Evolutionary conservation across 2,113 vertebrate species (phyloP).

Genomic region (Synchiropus splendidus): DNA sequence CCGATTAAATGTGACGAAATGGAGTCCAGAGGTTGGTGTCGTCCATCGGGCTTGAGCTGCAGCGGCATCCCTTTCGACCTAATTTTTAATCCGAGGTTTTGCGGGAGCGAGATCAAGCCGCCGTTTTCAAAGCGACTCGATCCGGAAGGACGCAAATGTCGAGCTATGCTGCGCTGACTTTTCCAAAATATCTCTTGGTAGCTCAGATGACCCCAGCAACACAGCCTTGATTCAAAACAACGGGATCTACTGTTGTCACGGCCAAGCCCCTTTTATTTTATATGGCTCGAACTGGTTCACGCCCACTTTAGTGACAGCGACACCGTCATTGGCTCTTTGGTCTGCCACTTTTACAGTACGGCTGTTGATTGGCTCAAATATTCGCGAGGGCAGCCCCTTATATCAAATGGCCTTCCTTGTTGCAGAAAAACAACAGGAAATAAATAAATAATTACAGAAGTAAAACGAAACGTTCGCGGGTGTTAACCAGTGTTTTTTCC

Average conservation of each 20-base stretch:
- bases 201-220: conserved; percentile 2
- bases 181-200: not conserved
- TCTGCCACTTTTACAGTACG: not conserved
- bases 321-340: conserved; percentile 18
- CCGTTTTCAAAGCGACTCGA: conserved; percentile 56
- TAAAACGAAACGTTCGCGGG: too few species aligned
- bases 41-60: conserved; percentile 55
- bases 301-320: not conserved
- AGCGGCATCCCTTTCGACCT: conserved; percentile 67
- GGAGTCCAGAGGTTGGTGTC: conserved; percentile 50
- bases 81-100: conserved; percentile 12
- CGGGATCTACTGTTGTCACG: conserved; percentile 7
- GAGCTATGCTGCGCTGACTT: not conserved
- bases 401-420: too few species aligned
- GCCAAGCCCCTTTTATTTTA: conserved; percentile 20
- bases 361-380: conserved; percentile 24
- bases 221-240: conserved; percentile 28
- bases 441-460: too few species aligned
- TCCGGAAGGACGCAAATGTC: conserved; percentile 15
- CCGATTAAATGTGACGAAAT: conserved; percentile 61
- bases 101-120: conserved; percentile 48
- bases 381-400: too few species aligned
- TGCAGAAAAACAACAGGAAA: too few species aligned
- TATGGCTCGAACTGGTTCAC: not conserved
- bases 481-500: too few species aligned